These are phyloP conservation scores for Agelas oroides DNA, from an alignment of 37 sponge, comb jelly and placozoan species.

Conservation along the genomic window DNA sequence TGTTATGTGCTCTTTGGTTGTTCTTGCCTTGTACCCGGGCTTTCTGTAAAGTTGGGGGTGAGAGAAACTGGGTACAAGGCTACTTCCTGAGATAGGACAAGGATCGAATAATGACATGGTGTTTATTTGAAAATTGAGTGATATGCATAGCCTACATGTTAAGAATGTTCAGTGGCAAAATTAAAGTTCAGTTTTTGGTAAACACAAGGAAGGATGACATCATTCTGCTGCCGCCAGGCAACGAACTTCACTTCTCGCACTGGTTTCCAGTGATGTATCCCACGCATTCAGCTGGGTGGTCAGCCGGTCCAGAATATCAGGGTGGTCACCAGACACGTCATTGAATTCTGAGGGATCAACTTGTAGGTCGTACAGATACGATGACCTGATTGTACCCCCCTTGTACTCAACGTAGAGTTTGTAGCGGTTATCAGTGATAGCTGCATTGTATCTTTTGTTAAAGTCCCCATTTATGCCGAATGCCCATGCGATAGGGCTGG, in stretches of 20 bases:
- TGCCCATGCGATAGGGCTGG: constrained; percentile 28
- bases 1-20: too few species aligned
- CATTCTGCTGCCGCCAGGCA: not conserved
- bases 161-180: too few species aligned
- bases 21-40: too few species aligned
- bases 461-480: constrained; percentile 54
- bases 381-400: not conserved
- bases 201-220: too few species aligned
- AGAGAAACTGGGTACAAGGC: too few species aligned
- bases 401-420: constrained; percentile 43
- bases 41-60: too few species aligned
- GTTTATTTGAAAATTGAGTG: too few species aligned
- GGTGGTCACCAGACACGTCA: constrained; percentile 7
- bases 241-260: constrained; percentile 29
- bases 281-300: not conserved
- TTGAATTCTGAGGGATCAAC: not conserved
- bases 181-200: too few species aligned
- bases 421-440: constrained; percentile 3
- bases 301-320: too few species aligned
- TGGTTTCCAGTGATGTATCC: constrained; percentile 21
- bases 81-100: too few species aligned
- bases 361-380: constrained; percentile 23
- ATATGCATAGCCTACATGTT: too few species aligned
- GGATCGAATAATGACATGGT: too few species aligned
- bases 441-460: constrained; percentile 23